These are phyloP conservation scores for Anoplopoma fimbria DNA, from an alignment of 2,113 vertebrate species.

Conservation along the genomic window DNA sequence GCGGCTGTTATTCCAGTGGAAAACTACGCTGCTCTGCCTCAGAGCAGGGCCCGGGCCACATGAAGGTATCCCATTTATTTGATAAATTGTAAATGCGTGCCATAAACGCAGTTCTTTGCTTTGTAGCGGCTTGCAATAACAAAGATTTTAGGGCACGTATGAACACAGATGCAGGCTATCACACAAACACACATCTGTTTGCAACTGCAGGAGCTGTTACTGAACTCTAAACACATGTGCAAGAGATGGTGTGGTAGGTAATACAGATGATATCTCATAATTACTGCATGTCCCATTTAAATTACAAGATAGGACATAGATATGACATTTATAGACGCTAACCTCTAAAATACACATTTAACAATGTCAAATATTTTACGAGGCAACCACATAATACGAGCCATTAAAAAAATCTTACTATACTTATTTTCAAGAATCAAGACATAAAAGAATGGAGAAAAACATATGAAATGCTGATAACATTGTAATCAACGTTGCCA, in stretches of 20 bases:
- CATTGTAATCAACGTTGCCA: constrained; percentile 75
- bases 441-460: constrained; percentile 1
- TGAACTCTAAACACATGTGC: constrained; percentile 68
- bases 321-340: constrained; percentile 44
- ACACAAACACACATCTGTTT: constrained; percentile 76
- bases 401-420: not conserved
- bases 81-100: constrained; percentile 84
- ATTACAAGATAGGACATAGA: constrained; percentile 52
- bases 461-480: constrained; percentile 63
- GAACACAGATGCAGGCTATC: constrained; percentile 62
- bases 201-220: constrained; percentile 72
- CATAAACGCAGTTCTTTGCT: constrained; percentile 78
- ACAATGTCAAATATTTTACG: constrained; percentile 1
- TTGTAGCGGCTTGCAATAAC: constrained; percentile 75
- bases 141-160: constrained; percentile 69
- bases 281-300: constrained; percentile 50
- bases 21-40: constrained; percentile 79
- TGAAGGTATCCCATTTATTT: constrained; percentile 84
- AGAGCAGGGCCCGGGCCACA: constrained; percentile 75
- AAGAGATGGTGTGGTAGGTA: constrained; percentile 65
- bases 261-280: constrained; percentile 71
- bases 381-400: not conserved
- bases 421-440: not conserved
- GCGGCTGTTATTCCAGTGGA: constrained; percentile 86
- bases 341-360: constrained; percentile 22